Conservation (phyloP, 2,888 invertebrate genomes). For the Dorcus hopei region DNA sequence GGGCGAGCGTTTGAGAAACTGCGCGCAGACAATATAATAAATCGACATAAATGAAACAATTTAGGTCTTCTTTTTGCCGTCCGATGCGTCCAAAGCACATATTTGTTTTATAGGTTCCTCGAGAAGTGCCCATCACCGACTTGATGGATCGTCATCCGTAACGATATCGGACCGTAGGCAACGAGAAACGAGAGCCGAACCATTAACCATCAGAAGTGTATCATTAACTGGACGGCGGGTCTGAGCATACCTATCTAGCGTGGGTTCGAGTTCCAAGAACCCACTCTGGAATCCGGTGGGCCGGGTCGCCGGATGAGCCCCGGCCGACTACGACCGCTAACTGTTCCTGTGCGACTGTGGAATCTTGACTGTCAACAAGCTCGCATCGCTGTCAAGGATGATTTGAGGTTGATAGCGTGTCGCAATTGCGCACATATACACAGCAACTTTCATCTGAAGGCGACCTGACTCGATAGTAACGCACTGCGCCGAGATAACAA, state of each 20-base stretch:
- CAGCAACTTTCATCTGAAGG: too few relatives aligned
- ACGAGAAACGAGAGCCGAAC: constrained; percentile 11
- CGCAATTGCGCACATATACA: background rate
- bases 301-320: constrained; percentile 41
- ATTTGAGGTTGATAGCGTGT: constrained; percentile 9
- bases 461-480: too few relatives aligned
- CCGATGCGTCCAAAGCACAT: background rate
- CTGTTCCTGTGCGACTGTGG: constrained; percentile 19
- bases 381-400: constrained; percentile 21
- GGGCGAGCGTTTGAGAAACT: too few relatives aligned
- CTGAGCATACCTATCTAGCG: constrained; percentile 8
- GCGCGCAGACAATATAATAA: too few relatives aligned
- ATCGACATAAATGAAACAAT: too few relatives aligned
- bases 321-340: constrained; percentile 21
- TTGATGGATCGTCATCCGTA: constrained; percentile 6
- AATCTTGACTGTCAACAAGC: constrained; percentile 25
- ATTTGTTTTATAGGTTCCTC: background rate
- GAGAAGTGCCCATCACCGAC: background rate
- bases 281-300: constrained; percentile 41
- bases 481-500: background rate
- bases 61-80: too few relatives aligned
- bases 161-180: constrained; percentile 8
- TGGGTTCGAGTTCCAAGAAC: constrained; percentile 34
- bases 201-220: constrained; percentile 12
- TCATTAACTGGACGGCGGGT: constrained; percentile 8